These are phyloP conservation scores for Brachionus rotundiformis DNA, from an alignment of 1,140 invertebrate genomes.

Conservation along the genomic window DNA sequence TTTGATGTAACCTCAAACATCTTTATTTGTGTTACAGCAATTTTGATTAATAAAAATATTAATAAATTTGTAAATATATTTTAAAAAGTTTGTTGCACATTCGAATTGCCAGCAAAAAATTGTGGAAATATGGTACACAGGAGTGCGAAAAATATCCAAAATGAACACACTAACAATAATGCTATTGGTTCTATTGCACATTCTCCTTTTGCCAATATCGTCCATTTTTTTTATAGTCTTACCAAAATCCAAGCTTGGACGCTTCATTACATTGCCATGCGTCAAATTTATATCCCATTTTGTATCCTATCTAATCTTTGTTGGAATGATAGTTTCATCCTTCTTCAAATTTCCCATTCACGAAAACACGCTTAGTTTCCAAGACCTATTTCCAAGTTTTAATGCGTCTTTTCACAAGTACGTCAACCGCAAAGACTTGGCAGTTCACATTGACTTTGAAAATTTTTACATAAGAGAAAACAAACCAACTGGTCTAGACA, in stretches of 20 bases:
- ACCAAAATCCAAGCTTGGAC: constrained; percentile 7
- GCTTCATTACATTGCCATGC: constrained; percentile 58
- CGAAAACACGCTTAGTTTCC: neutral
- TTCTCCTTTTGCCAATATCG: neutral
- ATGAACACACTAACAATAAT: constrained; percentile 39
- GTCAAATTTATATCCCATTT: constrained; percentile 65
- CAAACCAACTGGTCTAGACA: constrained; percentile 5
- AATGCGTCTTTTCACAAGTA: neutral
- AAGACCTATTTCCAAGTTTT: constrained; percentile 9
- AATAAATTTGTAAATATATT: too few relatives aligned
- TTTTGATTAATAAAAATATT: too few relatives aligned
- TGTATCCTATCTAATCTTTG: constrained; percentile 70
- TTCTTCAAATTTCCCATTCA: constrained; percentile 15
- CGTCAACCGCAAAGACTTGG: neutral
- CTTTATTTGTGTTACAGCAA: too few relatives aligned
- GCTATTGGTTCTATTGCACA: neutral
- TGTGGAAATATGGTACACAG: constrained; percentile 53
- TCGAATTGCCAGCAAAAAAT: constrained; percentile 54
- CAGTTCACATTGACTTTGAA: constrained; percentile 4
- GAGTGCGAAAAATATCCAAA: constrained; percentile 47
- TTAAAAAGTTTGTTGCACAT: constrained; percentile 54
- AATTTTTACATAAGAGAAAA: constrained; percentile 46
- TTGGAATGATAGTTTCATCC: constrained; percentile 67
- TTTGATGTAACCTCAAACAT: too few relatives aligned
- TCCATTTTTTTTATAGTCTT: constrained; percentile 33